Percentiles rank a stretch among this genome's conserved stretches.
phyloP scores from a whole-genome alignment of 2,113 vertebrate genomes.

The Lophura nycthemera region DNA sequence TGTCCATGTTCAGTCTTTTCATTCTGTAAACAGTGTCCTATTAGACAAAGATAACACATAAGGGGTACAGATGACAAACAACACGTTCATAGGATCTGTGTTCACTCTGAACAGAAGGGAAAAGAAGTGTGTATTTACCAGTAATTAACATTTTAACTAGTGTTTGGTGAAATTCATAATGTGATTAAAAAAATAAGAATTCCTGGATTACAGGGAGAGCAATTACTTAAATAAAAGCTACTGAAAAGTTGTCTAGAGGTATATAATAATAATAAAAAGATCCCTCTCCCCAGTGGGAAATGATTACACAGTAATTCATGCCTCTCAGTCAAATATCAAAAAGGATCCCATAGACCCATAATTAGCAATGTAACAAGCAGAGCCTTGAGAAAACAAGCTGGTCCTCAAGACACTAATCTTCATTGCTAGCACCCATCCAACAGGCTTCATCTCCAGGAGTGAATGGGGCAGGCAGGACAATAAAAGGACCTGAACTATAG shows the following conservation, averaged over 20 bases:
- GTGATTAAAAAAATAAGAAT: slow-evolving; percentile 52
- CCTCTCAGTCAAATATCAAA: slow-evolving; percentile 62
- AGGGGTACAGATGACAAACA: slow-evolving; percentile 35
- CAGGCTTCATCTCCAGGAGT: slow-evolving; percentile 71
- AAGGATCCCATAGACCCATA: slow-evolving; percentile 68
- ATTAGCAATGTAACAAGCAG: slow-evolving; percentile 77
- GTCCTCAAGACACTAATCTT: slow-evolving; percentile 74
- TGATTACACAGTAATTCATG: slow-evolving; percentile 64
- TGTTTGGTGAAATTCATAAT: slow-evolving; percentile 62
- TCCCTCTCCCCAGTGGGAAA: slow-evolving; percentile 54
- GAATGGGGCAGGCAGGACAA: slow-evolving; percentile 70
- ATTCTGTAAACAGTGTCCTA: slow-evolving; percentile 18
- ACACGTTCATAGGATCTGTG: background rate
- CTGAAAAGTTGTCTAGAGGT: slow-evolving; percentile 46
- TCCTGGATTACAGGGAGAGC: slow-evolving; percentile 29
- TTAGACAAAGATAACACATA: slow-evolving; percentile 28
- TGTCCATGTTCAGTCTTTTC: background rate
- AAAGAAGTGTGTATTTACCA: slow-evolving; percentile 41
- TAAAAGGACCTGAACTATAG: slow-evolving; percentile 64
- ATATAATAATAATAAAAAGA: slow-evolving; percentile 32
- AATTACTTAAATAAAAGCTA: slow-evolving; percentile 57
- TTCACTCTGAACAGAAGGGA: slow-evolving; percentile 4
- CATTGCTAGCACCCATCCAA: slow-evolving; percentile 69
- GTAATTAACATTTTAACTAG: slow-evolving; percentile 63
- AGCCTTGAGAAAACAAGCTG: slow-evolving; percentile 80